Evolutionary conservation across 2,888 invertebrate genomes (phyloP).

Genomic region (Pyralis farinalis): DNA sequence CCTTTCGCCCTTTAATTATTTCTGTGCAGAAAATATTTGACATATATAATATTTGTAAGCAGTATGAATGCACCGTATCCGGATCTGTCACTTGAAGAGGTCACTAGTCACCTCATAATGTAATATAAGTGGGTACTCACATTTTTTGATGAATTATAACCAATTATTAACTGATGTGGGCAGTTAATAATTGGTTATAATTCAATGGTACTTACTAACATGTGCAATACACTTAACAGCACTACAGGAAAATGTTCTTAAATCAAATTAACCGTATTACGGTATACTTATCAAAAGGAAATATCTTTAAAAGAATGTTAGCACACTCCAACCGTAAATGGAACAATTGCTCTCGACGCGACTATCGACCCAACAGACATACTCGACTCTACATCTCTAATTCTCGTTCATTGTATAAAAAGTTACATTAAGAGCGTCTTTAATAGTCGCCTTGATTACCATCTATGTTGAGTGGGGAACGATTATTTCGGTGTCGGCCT

Average conservation of each 20-base stretch:
- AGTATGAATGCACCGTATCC: too few species aligned
- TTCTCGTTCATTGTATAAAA: slow-evolving; percentile 53
- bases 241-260: slow-evolving; percentile 1
- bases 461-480: slow-evolving; percentile 77
- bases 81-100: too few species aligned
- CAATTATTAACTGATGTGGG: too few species aligned
- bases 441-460: slow-evolving; percentile 77
- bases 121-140: too few species aligned
- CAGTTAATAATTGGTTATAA: too few species aligned
- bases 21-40: too few species aligned
- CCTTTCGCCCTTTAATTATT: too few species aligned
- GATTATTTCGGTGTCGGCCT: slow-evolving; percentile 75
- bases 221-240: too few species aligned
- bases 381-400: slow-evolving; percentile 52
- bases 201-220: too few species aligned
- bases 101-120: too few species aligned
- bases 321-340: slow-evolving; percentile 19
- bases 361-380: slow-evolving; percentile 25
- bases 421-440: slow-evolving; percentile 70
- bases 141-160: too few species aligned
- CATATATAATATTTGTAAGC: too few species aligned
- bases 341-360: slow-evolving; percentile 19
- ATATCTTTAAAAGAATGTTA: slow-evolving; percentile 21
- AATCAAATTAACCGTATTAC: slow-evolving; percentile 12
- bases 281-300: slow-evolving; percentile 2